These are phyloP conservation scores for Drosophila pseudoananassae DNA, from an alignment of 1,140 invertebrate species.

Conservation along the genomic window DNA sequence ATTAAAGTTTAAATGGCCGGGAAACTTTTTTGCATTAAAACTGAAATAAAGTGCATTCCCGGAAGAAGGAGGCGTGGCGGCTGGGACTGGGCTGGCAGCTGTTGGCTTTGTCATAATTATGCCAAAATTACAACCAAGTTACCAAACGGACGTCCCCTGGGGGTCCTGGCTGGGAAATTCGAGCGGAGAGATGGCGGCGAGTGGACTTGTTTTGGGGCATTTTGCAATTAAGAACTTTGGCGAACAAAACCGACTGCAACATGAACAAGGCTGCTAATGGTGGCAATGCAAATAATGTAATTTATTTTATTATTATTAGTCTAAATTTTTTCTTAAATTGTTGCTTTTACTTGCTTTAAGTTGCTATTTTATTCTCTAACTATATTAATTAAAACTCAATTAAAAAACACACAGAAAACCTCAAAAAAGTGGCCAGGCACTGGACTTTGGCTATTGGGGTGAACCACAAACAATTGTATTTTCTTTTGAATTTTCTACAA, in stretches of 20 bases:
- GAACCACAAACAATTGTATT: slow-evolving; percentile 29
- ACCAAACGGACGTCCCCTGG: slow-evolving; percentile 23
- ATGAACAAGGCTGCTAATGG: slow-evolving; percentile 31
- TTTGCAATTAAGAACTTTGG: slow-evolving; percentile 75
- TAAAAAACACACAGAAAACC: slow-evolving; percentile 2
- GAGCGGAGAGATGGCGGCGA: not conserved
- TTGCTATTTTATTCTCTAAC: not conserved
- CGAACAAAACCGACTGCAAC: slow-evolving; percentile 38
- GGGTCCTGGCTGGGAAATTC: not conserved
- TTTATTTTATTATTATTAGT: slow-evolving; percentile 10
- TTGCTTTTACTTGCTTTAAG: too few species aligned
- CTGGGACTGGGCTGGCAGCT: slow-evolving; percentile 43
- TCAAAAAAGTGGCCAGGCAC: slow-evolving; percentile 10
- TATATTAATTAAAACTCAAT: not conserved
- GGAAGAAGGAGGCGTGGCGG: slow-evolving; percentile 22
- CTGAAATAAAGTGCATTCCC: slow-evolving; percentile 17
- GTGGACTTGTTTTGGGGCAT: slow-evolving; percentile 40
- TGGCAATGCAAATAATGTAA: slow-evolving; percentile 13
- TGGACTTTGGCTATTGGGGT: not conserved
- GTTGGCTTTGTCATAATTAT: slow-evolving; percentile 72
- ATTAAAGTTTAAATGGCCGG: slow-evolving; percentile 68
- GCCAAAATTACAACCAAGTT: slow-evolving; percentile 63
- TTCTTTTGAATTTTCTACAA: slow-evolving; percentile 2
- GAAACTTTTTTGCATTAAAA: slow-evolving; percentile 65
- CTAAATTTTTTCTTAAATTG: too few species aligned